A percentile compares a stretch with the other conserved stretches of the same genome.
phyloP scores from a whole-genome alignment of 2,113 vertebrate genomes.

The Phyllostomus hastatus region DNA sequence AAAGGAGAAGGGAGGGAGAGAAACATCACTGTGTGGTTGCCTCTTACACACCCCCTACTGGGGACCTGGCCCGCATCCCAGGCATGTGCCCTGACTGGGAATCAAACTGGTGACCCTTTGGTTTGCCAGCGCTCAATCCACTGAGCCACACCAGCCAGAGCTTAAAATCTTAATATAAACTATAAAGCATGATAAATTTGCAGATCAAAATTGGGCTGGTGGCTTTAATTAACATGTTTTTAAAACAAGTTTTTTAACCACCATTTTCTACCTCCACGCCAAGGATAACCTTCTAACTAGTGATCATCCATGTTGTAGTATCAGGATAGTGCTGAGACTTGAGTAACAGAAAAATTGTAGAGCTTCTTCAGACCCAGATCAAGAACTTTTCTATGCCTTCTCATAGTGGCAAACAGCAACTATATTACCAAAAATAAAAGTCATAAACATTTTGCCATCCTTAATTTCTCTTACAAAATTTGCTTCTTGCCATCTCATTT shows the following conservation, averaged over 20 bases:
- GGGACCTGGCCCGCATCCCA: too few relatives aligned
- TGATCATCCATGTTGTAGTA: not conserved
- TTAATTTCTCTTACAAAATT: conserved; percentile 93
- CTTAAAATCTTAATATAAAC: conserved; percentile 62
- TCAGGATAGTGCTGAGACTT: not conserved
- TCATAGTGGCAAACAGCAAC: conserved; percentile 93
- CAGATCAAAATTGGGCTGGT: conserved; percentile 53
- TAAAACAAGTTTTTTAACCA: conserved; percentile 36
- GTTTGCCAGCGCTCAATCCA: too few relatives aligned
- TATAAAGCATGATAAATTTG: conserved; percentile 55
- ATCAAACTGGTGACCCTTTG: too few relatives aligned
- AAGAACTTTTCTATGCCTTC: conserved; percentile 84
- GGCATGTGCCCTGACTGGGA: too few relatives aligned
- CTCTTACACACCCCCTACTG: too few relatives aligned
- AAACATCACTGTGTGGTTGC: too few relatives aligned
- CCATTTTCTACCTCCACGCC: conserved; percentile 1
- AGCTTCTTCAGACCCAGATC: not conserved
- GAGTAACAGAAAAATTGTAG: not conserved
- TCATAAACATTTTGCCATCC: conserved; percentile 93
- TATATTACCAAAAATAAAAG: conserved; percentile 89
- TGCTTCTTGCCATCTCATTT: conserved; percentile 95
- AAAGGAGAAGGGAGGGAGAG: too few relatives aligned
- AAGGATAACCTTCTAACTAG: conserved; percentile 16
- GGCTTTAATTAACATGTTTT: conserved; percentile 48
- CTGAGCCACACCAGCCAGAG: too few relatives aligned